Evolutionary conservation across 2,797 vertebrate species (phyloP).

Genomic region (Oreochromis mossambicus): DNA sequence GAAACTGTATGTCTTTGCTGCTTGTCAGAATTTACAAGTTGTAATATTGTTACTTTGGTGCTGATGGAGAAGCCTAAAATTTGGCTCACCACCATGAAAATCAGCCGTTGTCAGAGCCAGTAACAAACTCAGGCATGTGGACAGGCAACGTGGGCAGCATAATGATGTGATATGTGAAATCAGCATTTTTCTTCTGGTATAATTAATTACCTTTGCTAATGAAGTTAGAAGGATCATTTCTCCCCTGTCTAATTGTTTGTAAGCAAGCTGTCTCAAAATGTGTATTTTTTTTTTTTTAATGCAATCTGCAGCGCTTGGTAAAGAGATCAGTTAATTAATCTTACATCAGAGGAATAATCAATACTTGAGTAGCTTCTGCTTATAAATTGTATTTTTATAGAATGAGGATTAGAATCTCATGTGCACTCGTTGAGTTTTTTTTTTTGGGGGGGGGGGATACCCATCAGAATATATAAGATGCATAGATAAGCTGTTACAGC

Average conservation of each 20-base stretch:
- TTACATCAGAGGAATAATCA: not conserved
- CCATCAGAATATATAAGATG: not conserved
- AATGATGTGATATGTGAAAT: not conserved
- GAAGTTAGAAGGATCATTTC: not conserved
- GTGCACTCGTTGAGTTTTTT: not conserved
- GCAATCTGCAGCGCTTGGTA: not conserved
- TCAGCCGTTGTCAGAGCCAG: constrained; percentile 1
- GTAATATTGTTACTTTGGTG: constrained; percentile 6
- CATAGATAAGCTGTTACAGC: not conserved
- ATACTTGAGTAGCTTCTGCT: not conserved
- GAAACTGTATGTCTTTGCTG: not conserved
- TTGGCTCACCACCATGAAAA: not conserved
- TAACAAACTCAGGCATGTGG: not conserved
- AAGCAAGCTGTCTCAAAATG: not conserved
- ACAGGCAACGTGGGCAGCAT: not conserved
- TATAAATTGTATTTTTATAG: not conserved
- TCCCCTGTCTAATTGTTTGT: not conserved
- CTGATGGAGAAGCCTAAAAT: constrained; percentile 44
- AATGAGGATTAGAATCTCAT: not conserved
- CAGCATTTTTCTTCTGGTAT: not conserved
- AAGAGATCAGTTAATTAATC: not conserved
- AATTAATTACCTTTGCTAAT: constrained; percentile 8
- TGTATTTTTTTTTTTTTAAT: not conserved
- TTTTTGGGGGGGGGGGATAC: too few species aligned
- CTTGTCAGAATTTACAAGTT: constrained; percentile 28